Percentiles rank a stretch among this genome's conserved stretches.
Evolutionary conservation across 1,140 invertebrate genomes (phyloP).

Genomic region (Drosophila trapezifrons): DNA sequence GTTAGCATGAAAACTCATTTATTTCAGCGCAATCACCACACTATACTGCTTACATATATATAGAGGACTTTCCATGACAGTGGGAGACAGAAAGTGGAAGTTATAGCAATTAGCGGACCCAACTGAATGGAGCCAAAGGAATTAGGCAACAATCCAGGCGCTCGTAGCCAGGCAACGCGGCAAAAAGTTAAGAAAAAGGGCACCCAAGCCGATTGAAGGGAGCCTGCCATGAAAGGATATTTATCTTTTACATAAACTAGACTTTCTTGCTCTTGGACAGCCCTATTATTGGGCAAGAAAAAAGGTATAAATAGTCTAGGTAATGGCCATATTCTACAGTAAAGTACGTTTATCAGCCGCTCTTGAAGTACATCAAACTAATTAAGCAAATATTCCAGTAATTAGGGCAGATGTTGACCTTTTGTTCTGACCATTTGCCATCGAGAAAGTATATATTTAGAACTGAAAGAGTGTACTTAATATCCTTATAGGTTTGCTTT

Average conservation of each 20-base stretch:
- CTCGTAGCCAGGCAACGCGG: constrained; percentile 29
- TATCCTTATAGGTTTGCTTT: neutral
- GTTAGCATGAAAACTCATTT: constrained; percentile 62
- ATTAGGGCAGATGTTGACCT: constrained; percentile 1
- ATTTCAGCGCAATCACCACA: constrained; percentile 51
- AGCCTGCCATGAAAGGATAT: constrained; percentile 22
- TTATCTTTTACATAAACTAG: constrained; percentile 14
- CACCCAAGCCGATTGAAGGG: constrained; percentile 9
- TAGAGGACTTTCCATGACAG: constrained; percentile 2
- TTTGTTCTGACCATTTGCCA: neutral
- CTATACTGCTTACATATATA: constrained; percentile 7
- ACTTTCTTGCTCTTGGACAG: neutral
- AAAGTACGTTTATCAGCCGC: neutral
- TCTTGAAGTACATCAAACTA: constrained; percentile 1
- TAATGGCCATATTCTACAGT: neutral
- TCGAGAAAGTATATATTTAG: neutral
- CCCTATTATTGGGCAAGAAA: neutral
- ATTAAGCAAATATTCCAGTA: constrained; percentile 6
- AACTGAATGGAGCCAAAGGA: constrained; percentile 42
- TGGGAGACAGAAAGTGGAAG: constrained; percentile 29
- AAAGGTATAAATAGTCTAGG: neutral
- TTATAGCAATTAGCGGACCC: constrained; percentile 60
- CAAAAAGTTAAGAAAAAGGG: constrained; percentile 12
- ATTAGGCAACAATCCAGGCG: constrained; percentile 36
- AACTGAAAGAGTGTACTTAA: neutral